Conservation (phyloP, 2,888 invertebrate species). For the Lasioglossum oenotherae region DNA sequence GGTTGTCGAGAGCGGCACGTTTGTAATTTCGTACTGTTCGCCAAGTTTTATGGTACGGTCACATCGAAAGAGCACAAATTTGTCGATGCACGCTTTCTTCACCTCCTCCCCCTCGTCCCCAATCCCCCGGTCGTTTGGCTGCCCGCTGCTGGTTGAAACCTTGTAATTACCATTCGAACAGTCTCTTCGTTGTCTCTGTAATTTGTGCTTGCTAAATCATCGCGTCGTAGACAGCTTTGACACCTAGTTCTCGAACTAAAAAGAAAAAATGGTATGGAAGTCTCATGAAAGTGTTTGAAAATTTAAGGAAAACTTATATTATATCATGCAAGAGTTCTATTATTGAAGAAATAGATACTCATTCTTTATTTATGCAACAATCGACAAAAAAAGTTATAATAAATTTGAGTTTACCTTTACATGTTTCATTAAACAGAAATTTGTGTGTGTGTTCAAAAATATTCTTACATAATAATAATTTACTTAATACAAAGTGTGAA, state of each 20-base stretch:
- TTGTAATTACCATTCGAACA: constrained; percentile 54
- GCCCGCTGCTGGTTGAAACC: background rate
- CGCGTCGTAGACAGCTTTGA: background rate
- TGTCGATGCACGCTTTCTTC: background rate
- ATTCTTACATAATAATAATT: too few relatives aligned
- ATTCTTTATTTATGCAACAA: too few relatives aligned
- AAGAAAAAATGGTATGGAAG: constrained; percentile 14
- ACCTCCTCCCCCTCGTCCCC: too few relatives aligned
- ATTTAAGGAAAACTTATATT: too few relatives aligned
- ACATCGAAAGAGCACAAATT: constrained; percentile 30
- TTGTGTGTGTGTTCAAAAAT: too few relatives aligned
- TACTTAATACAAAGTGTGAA: too few relatives aligned
- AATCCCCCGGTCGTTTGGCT: background rate
- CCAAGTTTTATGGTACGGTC: constrained; percentile 47
- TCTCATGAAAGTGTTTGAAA: background rate
- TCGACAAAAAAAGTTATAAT: too few relatives aligned
- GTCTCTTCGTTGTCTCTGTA: constrained; percentile 43
- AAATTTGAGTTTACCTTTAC: too few relatives aligned
- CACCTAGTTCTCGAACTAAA: background rate
- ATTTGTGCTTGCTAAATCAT: constrained; percentile 45
- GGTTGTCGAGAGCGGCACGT: constrained; percentile 21
- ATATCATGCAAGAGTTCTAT: too few relatives aligned
- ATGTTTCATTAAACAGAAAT: too few relatives aligned
- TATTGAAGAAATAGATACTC: too few relatives aligned
- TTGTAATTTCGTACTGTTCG: constrained; percentile 56